Evolutionary conservation across 2,797 vertebrate genomes (phyloP).

Genomic region (Orientallactaga sibirica): DNA sequence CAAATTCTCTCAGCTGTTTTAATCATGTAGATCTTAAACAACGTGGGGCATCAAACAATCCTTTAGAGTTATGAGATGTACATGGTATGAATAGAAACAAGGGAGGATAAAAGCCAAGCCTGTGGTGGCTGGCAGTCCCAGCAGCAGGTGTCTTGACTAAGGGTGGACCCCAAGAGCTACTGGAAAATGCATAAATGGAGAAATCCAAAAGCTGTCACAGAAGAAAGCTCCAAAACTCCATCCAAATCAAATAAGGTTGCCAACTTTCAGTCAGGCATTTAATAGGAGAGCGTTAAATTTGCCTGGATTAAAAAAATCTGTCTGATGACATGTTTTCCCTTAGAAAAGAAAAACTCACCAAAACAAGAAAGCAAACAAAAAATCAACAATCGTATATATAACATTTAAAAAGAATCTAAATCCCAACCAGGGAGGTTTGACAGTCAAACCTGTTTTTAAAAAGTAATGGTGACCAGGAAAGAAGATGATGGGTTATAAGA

Average conservation of each 20-base stretch:
- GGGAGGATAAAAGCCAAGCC: slow-evolving; percentile 76
- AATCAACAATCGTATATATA: slow-evolving; percentile 24
- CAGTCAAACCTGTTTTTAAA: slow-evolving; percentile 62
- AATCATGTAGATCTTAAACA: slow-evolving; percentile 81
- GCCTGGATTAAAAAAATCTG: slow-evolving; percentile 47
- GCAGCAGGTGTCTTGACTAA: slow-evolving; percentile 80
- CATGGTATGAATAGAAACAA: slow-evolving; percentile 78
- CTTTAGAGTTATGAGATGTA: slow-evolving; percentile 75
- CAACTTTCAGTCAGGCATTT: slow-evolving; percentile 51
- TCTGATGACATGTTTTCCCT: slow-evolving; percentile 41
- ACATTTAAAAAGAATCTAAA: slow-evolving; percentile 55
- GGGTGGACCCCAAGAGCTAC: slow-evolving; percentile 61
- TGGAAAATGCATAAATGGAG: slow-evolving; percentile 68
- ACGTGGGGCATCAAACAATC: slow-evolving; percentile 71
- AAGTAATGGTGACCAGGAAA: slow-evolving; percentile 82
- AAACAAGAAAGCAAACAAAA: slow-evolving; percentile 16
- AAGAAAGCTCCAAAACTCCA: slow-evolving; percentile 65
- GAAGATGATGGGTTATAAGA: slow-evolving; percentile 78
- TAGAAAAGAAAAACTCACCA: slow-evolving; percentile 12
- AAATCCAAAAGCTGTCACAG: slow-evolving; percentile 64
- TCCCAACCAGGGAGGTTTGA: slow-evolving; percentile 25
- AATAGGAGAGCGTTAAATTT: slow-evolving; percentile 39
- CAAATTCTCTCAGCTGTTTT: slow-evolving; percentile 77
- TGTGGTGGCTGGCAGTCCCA: slow-evolving; percentile 78
- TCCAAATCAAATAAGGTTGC: slow-evolving; percentile 67